A percentile compares a stretch with the other conserved stretches of the same genome.
These are phyloP conservation scores for Panthera leo DNA, from an alignment of 2,113 vertebrate genomes.

Conservation along the genomic window DNA sequence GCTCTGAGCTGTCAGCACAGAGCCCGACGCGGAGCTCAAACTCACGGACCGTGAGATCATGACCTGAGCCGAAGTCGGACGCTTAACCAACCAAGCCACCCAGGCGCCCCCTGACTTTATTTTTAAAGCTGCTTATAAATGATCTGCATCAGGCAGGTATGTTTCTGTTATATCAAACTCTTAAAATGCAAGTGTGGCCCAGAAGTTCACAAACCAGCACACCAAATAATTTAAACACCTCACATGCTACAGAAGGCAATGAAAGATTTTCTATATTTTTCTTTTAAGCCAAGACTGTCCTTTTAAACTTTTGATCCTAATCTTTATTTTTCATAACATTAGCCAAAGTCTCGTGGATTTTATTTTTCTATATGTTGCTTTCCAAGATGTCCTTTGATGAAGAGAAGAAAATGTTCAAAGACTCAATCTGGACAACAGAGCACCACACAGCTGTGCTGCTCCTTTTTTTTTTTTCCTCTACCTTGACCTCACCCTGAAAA, in stretches of 20 bases:
- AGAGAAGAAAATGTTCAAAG: conserved; percentile 51
- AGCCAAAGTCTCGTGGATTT: conserved; percentile 24
- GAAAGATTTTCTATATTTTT: conserved; percentile 24
- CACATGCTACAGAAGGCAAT: not conserved
- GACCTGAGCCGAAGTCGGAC: too few relatives aligned
- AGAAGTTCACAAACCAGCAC: conserved; percentile 28
- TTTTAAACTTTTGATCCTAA: conserved; percentile 62
- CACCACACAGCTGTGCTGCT: not conserved
- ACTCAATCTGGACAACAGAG: not conserved
- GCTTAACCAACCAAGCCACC: too few relatives aligned
- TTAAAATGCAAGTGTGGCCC: not conserved
- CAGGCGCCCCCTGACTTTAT: not conserved
- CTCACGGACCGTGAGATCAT: too few relatives aligned
- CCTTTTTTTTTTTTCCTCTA: not conserved
- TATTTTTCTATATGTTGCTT: conserved; percentile 15
- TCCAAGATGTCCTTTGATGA: conserved; percentile 51
- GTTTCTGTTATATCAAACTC: not conserved
- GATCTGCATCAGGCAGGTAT: not conserved
- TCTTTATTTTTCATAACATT: conserved; percentile 60
- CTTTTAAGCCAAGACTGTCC: conserved; percentile 9
- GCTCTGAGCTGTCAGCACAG: too few relatives aligned
- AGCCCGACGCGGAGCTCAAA: too few relatives aligned
- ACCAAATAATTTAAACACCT: not conserved
- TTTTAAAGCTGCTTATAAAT: not conserved
- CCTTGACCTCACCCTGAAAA: not conserved